These are phyloP conservation scores for Discoglossus pictus DNA, from an alignment of 2,797 vertebrate species.

Conservation along the genomic window DNA sequence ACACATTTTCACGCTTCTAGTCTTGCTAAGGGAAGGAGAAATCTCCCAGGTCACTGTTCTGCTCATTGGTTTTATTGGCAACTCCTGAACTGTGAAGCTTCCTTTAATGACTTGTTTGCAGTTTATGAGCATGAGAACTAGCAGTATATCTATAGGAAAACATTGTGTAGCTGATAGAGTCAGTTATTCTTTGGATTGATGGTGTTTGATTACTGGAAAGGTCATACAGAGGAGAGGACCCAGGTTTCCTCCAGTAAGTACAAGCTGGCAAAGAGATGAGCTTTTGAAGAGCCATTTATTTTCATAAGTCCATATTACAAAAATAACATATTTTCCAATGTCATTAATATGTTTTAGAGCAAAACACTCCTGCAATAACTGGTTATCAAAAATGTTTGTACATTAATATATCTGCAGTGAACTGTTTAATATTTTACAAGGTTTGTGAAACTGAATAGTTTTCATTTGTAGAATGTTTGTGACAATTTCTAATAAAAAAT, in stretches of 20 bases:
- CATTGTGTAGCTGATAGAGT: conserved; percentile 35
- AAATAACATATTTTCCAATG: conserved; percentile 1
- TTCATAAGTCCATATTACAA: neutral
- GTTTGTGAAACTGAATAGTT: too few relatives aligned
- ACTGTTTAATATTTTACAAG: too few relatives aligned
- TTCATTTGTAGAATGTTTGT: too few relatives aligned
- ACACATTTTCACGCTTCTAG: conserved; percentile 23
- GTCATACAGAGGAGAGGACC: conserved; percentile 27
- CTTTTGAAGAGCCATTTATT: conserved; percentile 14
- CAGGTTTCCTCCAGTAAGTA: conserved; percentile 11
- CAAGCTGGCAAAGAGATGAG: neutral
- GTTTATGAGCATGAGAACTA: conserved; percentile 32
- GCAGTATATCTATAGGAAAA: conserved; percentile 26
- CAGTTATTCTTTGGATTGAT: conserved; percentile 37
- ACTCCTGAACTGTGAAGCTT: conserved; percentile 32
- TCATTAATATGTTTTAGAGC: conserved; percentile 5
- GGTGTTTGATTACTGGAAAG: conserved; percentile 10
- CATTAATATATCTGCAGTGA: too few relatives aligned
- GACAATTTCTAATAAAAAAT: too few relatives aligned
- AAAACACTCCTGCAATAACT: too few relatives aligned
- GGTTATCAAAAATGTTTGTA: too few relatives aligned
- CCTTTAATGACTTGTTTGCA: conserved; percentile 36
- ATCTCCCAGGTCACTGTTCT: conserved; percentile 32
- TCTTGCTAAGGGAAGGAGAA: conserved; percentile 17
- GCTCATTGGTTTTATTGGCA: conserved; percentile 32